Evolutionary conservation across 2,113 vertebrate species (phyloP).

Genomic region (Melanerpes aurifrons): DNA sequence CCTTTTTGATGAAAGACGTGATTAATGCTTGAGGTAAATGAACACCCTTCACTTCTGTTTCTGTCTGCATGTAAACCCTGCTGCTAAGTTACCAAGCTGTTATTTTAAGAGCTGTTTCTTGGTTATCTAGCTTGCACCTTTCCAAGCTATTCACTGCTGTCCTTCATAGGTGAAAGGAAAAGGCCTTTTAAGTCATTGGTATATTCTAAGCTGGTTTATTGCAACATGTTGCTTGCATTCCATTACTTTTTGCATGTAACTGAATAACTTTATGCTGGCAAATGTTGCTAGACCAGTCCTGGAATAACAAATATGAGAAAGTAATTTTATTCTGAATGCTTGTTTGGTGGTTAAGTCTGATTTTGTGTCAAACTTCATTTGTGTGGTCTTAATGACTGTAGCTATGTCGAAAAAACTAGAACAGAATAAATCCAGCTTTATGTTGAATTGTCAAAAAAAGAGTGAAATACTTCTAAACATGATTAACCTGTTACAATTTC

Average conservation of each 20-base stretch:
- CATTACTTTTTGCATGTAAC: slow-evolving; percentile 61
- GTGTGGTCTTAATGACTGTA: slow-evolving; percentile 34
- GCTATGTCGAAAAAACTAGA: not conserved
- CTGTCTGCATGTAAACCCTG: not conserved
- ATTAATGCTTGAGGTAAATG: not conserved
- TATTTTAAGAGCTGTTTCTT: not conserved
- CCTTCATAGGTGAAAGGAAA: slow-evolving; percentile 41
- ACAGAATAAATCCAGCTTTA: not conserved
- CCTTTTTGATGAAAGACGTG: not conserved
- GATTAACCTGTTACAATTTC: slow-evolving; percentile 17
- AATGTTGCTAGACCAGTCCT: slow-evolving; percentile 60
- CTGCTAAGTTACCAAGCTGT: not conserved
- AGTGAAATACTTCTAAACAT: slow-evolving; percentile 16
- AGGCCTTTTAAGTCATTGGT: not conserved
- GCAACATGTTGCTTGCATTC: slow-evolving; percentile 45
- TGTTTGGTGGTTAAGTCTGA: slow-evolving; percentile 25
- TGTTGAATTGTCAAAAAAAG: not conserved
- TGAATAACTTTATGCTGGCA: slow-evolving; percentile 63
- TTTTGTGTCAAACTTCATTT: slow-evolving; percentile 34
- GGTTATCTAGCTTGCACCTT: not conserved
- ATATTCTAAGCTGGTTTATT: slow-evolving; percentile 37
- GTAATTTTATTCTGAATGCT: slow-evolving; percentile 47
- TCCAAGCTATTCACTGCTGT: not conserved
- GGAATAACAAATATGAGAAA: slow-evolving; percentile 53
- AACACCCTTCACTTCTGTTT: not conserved